A percentile compares a stretch with the other conserved stretches of the same genome.
phyloP scores from a whole-genome alignment of 2,797 vertebrate species.

The Borostomias antarcticus region DNA sequence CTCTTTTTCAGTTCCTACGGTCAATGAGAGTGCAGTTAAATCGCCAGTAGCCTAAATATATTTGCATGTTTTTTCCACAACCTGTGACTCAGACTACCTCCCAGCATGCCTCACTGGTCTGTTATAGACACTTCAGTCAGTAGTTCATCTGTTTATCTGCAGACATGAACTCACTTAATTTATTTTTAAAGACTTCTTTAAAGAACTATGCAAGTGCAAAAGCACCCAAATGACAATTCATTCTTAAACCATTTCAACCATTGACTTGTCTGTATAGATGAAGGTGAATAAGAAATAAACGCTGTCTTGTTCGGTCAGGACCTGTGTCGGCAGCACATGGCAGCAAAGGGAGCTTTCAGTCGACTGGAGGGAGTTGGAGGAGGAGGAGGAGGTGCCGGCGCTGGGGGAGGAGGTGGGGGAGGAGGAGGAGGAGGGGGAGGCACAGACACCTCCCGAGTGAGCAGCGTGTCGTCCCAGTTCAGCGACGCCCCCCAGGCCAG shows the following conservation, averaged over 20 bases:
- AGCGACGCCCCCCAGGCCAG: conserved; percentile 93
- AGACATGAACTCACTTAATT: too few species aligned
- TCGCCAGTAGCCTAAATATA: too few species aligned
- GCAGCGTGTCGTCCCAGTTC: conserved; percentile 97
- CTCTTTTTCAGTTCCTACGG: too few species aligned
- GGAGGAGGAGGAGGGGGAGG: conserved; percentile 55
- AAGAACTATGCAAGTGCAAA: neutral
- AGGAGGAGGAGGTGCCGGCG: conserved; percentile 25
- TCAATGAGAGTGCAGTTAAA: too few species aligned
- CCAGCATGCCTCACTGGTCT: too few species aligned
- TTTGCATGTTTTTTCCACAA: too few species aligned
- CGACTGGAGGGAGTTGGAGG: conserved; percentile 76
- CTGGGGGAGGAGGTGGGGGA: conserved; percentile 17
- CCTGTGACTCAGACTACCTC: too few species aligned
- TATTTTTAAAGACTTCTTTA: too few species aligned
- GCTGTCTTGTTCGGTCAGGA: conserved; percentile 80
- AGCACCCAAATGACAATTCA: neutral
- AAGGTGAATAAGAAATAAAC: too few species aligned
- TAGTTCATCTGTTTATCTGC: too few species aligned
- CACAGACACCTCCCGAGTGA: conserved; percentile 87
- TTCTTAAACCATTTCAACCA: neutral
- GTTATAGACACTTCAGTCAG: neutral
- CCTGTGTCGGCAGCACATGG: conserved; percentile 97
- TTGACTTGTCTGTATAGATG: too few species aligned
- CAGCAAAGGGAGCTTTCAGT: conserved; percentile 88